phyloP scores from a whole-genome alignment of 2,113 vertebrate species.

The Phainopepla nitens region DNA sequence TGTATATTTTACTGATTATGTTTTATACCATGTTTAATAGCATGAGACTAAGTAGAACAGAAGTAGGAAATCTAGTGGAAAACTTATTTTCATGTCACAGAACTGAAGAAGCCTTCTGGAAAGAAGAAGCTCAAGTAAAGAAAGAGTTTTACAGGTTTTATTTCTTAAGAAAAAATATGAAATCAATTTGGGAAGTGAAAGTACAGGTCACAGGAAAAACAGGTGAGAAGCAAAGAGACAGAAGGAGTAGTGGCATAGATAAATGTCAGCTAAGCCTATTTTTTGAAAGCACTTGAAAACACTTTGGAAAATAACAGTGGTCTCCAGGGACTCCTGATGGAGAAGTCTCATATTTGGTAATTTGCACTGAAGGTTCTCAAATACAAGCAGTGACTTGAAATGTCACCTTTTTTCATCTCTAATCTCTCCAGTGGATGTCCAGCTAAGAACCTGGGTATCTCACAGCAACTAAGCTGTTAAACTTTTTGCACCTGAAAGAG shows the following conservation, averaged over 20 bases:
- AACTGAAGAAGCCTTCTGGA: background rate
- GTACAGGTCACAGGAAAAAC: background rate
- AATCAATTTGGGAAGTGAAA: slow-evolving; percentile 17
- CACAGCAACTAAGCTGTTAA: background rate
- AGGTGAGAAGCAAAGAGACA: background rate
- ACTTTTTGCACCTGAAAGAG: background rate
- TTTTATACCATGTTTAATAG: background rate
- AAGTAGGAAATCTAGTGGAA: background rate
- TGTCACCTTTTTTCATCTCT: slow-evolving; percentile 6
- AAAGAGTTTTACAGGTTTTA: background rate
- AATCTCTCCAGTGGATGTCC: background rate
- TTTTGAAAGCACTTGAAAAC: slow-evolving; percentile 10
- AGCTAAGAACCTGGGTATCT: background rate
- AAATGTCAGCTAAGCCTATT: background rate
- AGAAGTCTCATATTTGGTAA: background rate
- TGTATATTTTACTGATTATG: background rate
- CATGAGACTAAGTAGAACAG: background rate
- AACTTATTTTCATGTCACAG: background rate
- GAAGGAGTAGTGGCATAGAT: background rate
- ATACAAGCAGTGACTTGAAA: background rate
- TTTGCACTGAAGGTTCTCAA: background rate
- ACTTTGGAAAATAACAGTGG: slow-evolving; percentile 18
- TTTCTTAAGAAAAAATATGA: background rate
- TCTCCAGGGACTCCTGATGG: slow-evolving; percentile 21
- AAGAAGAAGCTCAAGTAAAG: background rate